Conservation (phyloP, 2,888 invertebrate species). For the Chorisops tibialis region DNA sequence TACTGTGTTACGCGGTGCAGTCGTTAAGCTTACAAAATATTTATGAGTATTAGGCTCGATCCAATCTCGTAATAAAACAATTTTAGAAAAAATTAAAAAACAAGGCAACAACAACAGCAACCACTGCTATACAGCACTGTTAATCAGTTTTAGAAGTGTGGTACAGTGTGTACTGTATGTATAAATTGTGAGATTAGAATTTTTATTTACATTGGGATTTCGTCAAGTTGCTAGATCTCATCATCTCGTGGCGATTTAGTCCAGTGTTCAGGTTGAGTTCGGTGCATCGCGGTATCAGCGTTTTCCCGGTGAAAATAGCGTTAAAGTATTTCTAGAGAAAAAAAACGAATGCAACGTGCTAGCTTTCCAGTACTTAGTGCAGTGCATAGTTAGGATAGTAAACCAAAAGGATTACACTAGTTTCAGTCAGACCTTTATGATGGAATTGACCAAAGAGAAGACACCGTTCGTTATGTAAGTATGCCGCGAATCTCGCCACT, state of each 20-base stretch:
- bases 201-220: conserved; percentile 3
- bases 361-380: neutral
- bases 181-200: conserved; percentile 8
- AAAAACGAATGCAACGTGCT: neutral
- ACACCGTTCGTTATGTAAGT: conserved; percentile 22
- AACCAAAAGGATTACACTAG: neutral
- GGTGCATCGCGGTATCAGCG: too few relatives aligned
- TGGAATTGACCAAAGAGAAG: neutral
- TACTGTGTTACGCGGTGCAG: too few relatives aligned
- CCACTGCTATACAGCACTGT: too few relatives aligned
- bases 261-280: neutral
- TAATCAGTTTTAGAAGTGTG: neutral
- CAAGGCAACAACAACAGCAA: too few relatives aligned
- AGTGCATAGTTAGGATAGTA: neutral
- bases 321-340: neutral
- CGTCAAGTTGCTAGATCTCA: neutral
- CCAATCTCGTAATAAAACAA: too few relatives aligned
- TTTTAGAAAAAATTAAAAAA: too few relatives aligned
- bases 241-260: neutral
- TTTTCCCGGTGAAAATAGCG: too few relatives aligned
- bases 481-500: neutral
- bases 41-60: too few relatives aligned
- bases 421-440: neutral
- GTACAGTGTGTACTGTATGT: conserved; percentile 21
- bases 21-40: too few relatives aligned